Evolutionary conservation across 2,888 invertebrate genomes (phyloP).

Genomic region (Arctia plantaginis): DNA sequence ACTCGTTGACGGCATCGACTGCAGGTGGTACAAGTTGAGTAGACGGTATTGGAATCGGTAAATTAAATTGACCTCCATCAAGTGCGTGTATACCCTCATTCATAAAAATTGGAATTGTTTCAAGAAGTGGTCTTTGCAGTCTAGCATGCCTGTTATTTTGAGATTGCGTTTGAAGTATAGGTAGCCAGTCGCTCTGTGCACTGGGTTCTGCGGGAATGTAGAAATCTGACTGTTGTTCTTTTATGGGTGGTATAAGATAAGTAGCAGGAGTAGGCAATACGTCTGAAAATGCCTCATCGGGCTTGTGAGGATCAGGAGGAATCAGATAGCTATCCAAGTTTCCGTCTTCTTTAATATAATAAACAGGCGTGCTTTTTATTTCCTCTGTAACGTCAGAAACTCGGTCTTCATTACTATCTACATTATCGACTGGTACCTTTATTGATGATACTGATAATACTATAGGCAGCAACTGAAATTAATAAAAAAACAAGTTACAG

Average conservation of each 20-base stretch:
- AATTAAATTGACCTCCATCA: constrained; percentile 32
- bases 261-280: constrained; percentile 68
- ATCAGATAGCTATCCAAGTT: constrained; percentile 71
- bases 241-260: constrained; percentile 72
- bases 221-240: constrained; percentile 62
- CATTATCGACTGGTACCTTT: constrained; percentile 70
- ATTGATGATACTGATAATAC: constrained; percentile 64
- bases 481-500: background rate
- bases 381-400: constrained; percentile 44
- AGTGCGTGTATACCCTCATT: constrained; percentile 41
- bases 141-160: constrained; percentile 42
- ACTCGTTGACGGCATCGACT: constrained; percentile 71
- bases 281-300: constrained; percentile 61
- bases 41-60: constrained; percentile 64
- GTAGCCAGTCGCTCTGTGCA: constrained; percentile 78
- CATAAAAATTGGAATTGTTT: constrained; percentile 57
- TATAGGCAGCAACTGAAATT: constrained; percentile 70
- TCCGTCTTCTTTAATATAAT: constrained; percentile 66
- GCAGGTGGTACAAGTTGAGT: constrained; percentile 72
- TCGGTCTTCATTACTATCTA: constrained; percentile 50
- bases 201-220: constrained; percentile 65
- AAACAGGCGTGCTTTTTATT: constrained; percentile 61
- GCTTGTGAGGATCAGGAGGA: constrained; percentile 68
- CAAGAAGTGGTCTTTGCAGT: constrained; percentile 38
- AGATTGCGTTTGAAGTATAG: constrained; percentile 61